A percentile compares a stretch with the other conserved stretches of the same genome.
phyloP scores from a whole-genome alignment of 2,797 vertebrate species.

The Mionectes olivaceus region DNA sequence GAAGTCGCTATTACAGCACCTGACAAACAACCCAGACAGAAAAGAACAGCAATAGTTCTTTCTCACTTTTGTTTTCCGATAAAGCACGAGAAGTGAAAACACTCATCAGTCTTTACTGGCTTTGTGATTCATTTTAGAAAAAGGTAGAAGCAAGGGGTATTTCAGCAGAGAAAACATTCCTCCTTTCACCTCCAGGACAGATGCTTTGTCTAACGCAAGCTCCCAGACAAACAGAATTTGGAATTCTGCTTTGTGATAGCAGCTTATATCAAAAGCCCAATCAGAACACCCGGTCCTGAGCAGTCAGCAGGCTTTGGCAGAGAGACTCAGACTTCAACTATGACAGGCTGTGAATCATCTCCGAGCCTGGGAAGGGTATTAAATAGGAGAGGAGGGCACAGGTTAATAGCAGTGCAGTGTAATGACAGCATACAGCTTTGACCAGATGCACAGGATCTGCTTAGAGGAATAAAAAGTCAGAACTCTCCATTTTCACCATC shows the following conservation, averaged over 20 bases:
- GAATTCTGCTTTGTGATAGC: not conserved
- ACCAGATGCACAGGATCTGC: not conserved
- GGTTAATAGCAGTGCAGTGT: not conserved
- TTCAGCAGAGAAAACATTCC: conserved; percentile 57
- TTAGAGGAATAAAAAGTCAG: conserved; percentile 11
- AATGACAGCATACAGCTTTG: not conserved
- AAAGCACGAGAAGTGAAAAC: not conserved
- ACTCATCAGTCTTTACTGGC: not conserved
- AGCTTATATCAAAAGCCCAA: not conserved
- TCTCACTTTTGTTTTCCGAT: not conserved
- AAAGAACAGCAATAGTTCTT: not conserved
- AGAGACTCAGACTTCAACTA: not conserved
- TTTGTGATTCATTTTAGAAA: not conserved
- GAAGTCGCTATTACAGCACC: not conserved
- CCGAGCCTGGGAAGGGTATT: not conserved
- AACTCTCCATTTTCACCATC: conserved; percentile 5
- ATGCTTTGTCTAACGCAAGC: conserved; percentile 32
- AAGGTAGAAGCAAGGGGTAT: not conserved
- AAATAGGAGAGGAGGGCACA: not conserved
- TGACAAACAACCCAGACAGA: not conserved
- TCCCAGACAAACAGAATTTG: conserved; percentile 47
- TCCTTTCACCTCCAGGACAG: conserved; percentile 45
- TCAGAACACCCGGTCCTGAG: not conserved
- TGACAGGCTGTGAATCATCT: conserved; percentile 35
- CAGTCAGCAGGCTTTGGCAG: not conserved